phyloP scores from a whole-genome alignment of 2,797 vertebrate genomes.

The Sebastes variabilis region DNA sequence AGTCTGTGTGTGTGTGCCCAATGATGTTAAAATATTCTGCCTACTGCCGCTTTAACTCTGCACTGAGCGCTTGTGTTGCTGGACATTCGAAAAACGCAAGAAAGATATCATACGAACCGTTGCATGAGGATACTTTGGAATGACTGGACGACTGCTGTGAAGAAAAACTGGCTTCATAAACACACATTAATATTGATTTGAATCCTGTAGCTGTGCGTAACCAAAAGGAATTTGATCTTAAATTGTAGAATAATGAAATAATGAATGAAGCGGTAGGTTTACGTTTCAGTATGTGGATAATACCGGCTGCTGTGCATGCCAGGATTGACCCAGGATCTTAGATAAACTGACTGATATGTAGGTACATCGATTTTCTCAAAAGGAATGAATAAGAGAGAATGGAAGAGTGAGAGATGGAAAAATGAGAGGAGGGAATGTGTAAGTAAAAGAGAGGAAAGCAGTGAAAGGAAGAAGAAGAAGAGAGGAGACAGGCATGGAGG shows the following conservation, averaged over 20 bases:
- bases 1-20: not conserved
- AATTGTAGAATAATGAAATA: not conserved
- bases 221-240: not conserved
- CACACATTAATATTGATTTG: not conserved
- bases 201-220: not conserved
- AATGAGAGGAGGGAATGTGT: not conserved
- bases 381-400: not conserved
- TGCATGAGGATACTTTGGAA: not conserved
- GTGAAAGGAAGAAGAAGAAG: not conserved
- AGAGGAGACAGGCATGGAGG: constrained; percentile 4
- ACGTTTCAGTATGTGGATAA: not conserved
- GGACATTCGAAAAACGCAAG: too few species aligned
- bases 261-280: not conserved
- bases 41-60: too few species aligned
- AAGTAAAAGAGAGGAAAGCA: not conserved
- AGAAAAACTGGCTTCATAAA: not conserved
- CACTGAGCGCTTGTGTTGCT: too few species aligned
- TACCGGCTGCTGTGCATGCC: not conserved
- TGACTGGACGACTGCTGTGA: not conserved
- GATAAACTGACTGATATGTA: not conserved
- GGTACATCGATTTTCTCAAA: not conserved
- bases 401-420: not conserved
- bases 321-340: not conserved
- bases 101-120: too few species aligned
- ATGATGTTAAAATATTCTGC: too few species aligned